Evolutionary conservation across 2,113 vertebrate species (phyloP).

Genomic region (Varanus komodoensis): DNA sequence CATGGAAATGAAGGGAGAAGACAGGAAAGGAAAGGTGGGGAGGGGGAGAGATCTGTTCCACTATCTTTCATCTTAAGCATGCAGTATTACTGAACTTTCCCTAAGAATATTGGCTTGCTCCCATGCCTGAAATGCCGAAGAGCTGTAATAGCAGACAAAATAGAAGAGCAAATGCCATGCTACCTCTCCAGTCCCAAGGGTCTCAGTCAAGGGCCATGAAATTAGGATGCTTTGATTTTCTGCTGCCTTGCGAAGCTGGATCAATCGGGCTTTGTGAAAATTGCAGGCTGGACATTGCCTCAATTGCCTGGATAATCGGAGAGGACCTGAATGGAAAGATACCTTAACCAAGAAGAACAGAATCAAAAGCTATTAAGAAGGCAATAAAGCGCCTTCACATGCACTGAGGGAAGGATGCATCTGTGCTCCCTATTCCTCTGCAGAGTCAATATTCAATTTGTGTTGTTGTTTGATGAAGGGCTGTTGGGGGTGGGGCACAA

Average conservation of each 20-base stretch:
- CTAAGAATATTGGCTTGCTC: neutral
- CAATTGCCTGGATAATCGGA: neutral
- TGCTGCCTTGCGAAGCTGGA: neutral
- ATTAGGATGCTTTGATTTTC: neutral
- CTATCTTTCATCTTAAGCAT: neutral
- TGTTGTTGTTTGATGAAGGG: neutral
- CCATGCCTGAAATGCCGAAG: neutral
- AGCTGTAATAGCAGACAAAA: neutral
- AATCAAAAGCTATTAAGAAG: neutral
- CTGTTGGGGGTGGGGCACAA: neutral
- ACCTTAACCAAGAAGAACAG: neutral
- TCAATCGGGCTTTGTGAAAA: slow-evolving; percentile 3
- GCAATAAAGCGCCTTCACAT: neutral
- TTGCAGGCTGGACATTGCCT: neutral
- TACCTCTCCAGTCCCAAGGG: neutral
- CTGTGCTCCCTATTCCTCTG: no score
- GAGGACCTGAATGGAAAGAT: neutral
- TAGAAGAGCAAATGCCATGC: neutral
- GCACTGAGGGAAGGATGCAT: neutral
- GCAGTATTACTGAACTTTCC: neutral
- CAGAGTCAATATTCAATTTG: slow-evolving; percentile 20
- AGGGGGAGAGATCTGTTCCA: neutral
- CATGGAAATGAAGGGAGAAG: neutral
- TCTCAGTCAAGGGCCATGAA: neutral
- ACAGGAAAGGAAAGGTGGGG: neutral